Conservation (phyloP, 2,797 vertebrate genomes). For the Carcharodon carcharias region DNA sequence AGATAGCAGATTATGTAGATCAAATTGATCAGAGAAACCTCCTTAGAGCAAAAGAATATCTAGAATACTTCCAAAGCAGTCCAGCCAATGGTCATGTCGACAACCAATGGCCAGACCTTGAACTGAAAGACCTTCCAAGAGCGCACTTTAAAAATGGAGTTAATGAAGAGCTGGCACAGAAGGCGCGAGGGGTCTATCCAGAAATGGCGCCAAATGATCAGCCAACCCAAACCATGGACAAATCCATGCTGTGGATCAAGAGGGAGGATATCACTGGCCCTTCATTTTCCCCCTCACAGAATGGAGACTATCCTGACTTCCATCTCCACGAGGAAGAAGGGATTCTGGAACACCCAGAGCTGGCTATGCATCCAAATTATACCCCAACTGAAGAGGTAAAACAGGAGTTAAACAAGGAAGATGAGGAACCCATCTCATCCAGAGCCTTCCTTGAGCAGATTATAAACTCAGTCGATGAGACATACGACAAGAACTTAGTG, state of each 20-base stretch:
- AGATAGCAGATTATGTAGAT: slow-evolving; percentile 60
- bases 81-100: slow-evolving; percentile 64
- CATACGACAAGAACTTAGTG: slow-evolving; percentile 56
- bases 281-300: slow-evolving; percentile 75
- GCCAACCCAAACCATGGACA: slow-evolving; percentile 56
- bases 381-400: slow-evolving; percentile 47
- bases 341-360: slow-evolving; percentile 53
- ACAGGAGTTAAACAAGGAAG: slow-evolving; percentile 49
- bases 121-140: slow-evolving; percentile 55
- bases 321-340: slow-evolving; percentile 57
- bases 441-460: slow-evolving; percentile 87
- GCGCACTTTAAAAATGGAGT: slow-evolving; percentile 54
- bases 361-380: slow-evolving; percentile 54
- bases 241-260: slow-evolving; percentile 57
- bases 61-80: slow-evolving; percentile 92
- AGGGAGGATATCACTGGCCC: slow-evolving; percentile 55
- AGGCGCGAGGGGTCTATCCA: slow-evolving; percentile 58
- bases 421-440: slow-evolving; percentile 72
- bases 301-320: slow-evolving; percentile 77
- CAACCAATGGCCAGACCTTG: slow-evolving; percentile 63
- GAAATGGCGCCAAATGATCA: slow-evolving; percentile 54
- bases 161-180: slow-evolving; percentile 67
- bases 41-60: slow-evolving; percentile 85
- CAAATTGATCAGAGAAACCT: slow-evolving; percentile 79
- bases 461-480: slow-evolving; percentile 82